phyloP scores from a whole-genome alignment of 2,797 vertebrate genomes.

The Urosaurus nigricauda region DNA sequence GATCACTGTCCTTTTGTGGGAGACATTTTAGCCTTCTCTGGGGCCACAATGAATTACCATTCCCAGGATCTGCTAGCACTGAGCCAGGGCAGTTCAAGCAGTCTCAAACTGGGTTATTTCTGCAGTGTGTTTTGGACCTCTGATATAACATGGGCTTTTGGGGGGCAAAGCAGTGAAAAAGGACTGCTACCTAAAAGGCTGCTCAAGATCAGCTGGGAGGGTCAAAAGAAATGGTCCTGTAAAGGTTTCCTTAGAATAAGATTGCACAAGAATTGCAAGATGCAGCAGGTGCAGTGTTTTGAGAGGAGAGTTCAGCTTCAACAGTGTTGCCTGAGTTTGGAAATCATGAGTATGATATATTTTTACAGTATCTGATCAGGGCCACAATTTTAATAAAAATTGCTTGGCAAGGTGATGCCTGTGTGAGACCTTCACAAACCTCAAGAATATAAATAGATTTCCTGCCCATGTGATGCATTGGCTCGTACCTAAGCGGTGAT shows the following conservation, averaged over 20 bases:
- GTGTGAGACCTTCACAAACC: background rate
- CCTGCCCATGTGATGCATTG: too few species aligned
- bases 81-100: too few species aligned
- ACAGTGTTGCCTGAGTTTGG: too few species aligned
- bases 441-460: background rate
- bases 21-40: too few species aligned
- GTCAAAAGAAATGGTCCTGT: background rate
- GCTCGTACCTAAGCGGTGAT: too few species aligned
- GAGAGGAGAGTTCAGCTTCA: background rate
- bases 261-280: background rate
- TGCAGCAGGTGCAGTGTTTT: background rate
- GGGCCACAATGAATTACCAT: too few species aligned
- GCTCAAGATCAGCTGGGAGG: too few species aligned
- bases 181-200: background rate
- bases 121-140: background rate
- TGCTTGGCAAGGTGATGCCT: background rate
- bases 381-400: background rate
- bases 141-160: background rate
- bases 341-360: background rate
- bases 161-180: background rate
- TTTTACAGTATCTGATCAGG: background rate
- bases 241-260: background rate
- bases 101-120: too few species aligned
- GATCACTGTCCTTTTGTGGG: too few species aligned
- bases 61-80: too few species aligned